Evolutionary conservation across 2,888 invertebrate genomes (phyloP), one percentile per base, ranked within the genome.

Genomic region (Pollenia griseotomentosa): DNA sequence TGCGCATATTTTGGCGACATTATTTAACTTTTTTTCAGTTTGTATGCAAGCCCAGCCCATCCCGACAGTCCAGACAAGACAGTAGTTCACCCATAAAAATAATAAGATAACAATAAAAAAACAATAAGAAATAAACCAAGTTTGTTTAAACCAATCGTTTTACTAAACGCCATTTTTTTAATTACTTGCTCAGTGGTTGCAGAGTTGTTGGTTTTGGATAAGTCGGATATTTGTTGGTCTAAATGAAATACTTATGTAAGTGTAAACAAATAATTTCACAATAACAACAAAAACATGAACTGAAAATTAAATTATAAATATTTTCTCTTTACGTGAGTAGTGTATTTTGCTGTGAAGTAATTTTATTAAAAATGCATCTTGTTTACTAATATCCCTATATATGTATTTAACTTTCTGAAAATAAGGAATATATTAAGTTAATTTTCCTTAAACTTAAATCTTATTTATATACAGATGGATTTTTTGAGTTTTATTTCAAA

Each of bases 21-120:
- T 71, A 57, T 23, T 71, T 23, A 16, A 19, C 14, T 44, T 66
- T 33, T 48, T n/a, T 48, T 14, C 16, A 48, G 48, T 51, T 48
- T 66, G n/a, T 68, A 68, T 51, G 51, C 66, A n/a, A 68, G 33
- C 48, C 66, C 66, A 68, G 23, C 48, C 66, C 51, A 68, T 40
- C 14, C 9, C 33, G 40, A 8, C 59, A 33, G 33, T 8, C 40
- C 33, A 59, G 33, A 40, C 59, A 2, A 23, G 23, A 23, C 23
- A 23, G 40, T 59, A 23, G 40, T 59, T 40, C 59, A 59, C 40
- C 23, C 23, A 23, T 23, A 23, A 2, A 23, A 23, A 19, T 2
- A 19, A 19, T 1, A 19, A 19, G 19, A 19, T 19, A 19, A 19
- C 1, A 59, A 59, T 33, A 55, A 16, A 19, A 46, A 46, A 44